Evolutionary conservation across 2,888 invertebrate genomes (phyloP).

Genomic region (Drosophila nr. fundita): DNA sequence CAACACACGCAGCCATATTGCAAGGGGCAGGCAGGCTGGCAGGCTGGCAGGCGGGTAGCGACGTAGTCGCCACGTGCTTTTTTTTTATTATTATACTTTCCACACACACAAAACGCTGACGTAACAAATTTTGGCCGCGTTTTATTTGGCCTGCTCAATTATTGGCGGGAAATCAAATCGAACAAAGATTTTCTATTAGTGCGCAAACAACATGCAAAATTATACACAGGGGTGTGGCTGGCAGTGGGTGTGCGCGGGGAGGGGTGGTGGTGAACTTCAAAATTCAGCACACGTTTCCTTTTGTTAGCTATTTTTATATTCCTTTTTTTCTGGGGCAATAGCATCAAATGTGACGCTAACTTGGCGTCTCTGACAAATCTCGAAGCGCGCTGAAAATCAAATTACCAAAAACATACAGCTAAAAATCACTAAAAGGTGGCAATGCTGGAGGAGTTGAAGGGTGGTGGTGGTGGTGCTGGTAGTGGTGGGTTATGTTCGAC

Average conservation of each 20-base stretch:
- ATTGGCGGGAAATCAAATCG: slow-evolving; percentile 48
- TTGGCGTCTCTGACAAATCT: slow-evolving; percentile 61
- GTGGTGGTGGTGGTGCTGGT: not conserved
- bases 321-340: slow-evolving; percentile 42
- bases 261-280: slow-evolving; percentile 25
- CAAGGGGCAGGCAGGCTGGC: not conserved
- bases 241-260: not conserved
- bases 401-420: slow-evolving; percentile 58
- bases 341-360: slow-evolving; percentile 78
- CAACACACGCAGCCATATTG: slow-evolving; percentile 49
- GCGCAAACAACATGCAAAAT: slow-evolving; percentile 65
- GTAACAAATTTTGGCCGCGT: slow-evolving; percentile 39
- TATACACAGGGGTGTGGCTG: slow-evolving; percentile 1
- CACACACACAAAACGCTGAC: slow-evolving; percentile 13
- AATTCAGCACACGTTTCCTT: slow-evolving; percentile 70
- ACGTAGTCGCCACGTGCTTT: slow-evolving; percentile 10
- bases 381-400: slow-evolving; percentile 67
- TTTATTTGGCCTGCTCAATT: slow-evolving; percentile 41
- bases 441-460: not conserved
- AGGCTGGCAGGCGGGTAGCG: slow-evolving; percentile 7
- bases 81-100: not conserved
- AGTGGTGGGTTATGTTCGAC: slow-evolving; percentile 32
- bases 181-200: slow-evolving; percentile 71
- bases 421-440: slow-evolving; percentile 21
- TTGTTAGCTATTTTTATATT: slow-evolving; percentile 1